These are phyloP conservation scores for Notechis scutatus DNA, from an alignment of 2,113 vertebrate species.

Conservation along the genomic window DNA sequence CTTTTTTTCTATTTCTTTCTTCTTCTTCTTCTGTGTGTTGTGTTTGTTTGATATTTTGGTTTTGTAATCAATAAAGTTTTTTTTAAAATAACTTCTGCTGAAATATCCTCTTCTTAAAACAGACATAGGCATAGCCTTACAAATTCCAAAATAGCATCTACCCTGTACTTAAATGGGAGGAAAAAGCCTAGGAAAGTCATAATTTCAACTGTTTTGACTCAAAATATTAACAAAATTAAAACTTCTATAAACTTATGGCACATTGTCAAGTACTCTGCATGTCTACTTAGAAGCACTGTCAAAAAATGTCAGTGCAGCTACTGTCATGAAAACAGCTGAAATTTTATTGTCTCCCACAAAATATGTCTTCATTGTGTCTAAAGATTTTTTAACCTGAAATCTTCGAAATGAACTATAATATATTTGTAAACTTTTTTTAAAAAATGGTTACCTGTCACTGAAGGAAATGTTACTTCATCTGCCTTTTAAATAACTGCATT, in stretches of 20 bases:
- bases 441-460: not conserved
- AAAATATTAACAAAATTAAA: not conserved
- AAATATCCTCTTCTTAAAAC: not conserved
- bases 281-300: not conserved
- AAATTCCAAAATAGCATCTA: not conserved
- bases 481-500: not conserved
- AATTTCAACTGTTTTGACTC: not conserved
- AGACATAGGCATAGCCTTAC: not conserved
- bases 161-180: not conserved
- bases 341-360: not conserved
- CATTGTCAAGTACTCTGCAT: not conserved
- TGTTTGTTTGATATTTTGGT: no score
- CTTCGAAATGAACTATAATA: not conserved
- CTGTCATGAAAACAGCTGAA: not conserved
- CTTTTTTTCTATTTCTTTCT: no score
- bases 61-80: no score
- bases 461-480: not conserved
- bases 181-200: not conserved
- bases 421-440: not conserved
- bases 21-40: no score
- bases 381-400: not conserved
- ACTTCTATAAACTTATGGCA: not conserved
- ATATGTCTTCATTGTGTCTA: not conserved
- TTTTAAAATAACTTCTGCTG: not conserved
- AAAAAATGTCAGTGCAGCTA: not conserved